These are phyloP conservation scores for Hemaris fuciformis DNA, from an alignment of 2,888 invertebrate genomes.

Conservation along the genomic window DNA sequence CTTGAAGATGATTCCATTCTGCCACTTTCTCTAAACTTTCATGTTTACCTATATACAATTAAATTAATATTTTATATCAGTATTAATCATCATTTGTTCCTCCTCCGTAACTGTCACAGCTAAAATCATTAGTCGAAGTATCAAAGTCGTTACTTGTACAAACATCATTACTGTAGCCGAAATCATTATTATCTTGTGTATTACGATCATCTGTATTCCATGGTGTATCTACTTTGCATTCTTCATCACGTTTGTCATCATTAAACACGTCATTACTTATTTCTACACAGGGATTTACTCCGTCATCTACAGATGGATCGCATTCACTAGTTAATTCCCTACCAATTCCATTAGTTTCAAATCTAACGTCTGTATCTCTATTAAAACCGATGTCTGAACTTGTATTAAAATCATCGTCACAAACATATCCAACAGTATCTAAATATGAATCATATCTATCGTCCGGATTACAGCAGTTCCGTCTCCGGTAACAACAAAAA, in stretches of 20 bases:
- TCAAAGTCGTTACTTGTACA: not conserved
- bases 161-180: not conserved
- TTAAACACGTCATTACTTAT: not conserved
- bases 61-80: not conserved
- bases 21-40: too few species aligned
- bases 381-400: not conserved
- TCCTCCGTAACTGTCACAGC: slow-evolving; percentile 12
- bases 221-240: not conserved
- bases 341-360: not conserved
- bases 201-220: not conserved
- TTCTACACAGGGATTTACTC: not conserved
- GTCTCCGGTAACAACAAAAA: not conserved
- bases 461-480: not conserved
- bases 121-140: slow-evolving; percentile 5
- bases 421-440: not conserved
- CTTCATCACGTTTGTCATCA: not conserved
- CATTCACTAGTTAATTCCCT: not conserved
- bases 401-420: not conserved
- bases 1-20: too few species aligned
- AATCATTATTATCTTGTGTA: not conserved
- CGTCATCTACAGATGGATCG: not conserved
- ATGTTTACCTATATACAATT: too few species aligned
- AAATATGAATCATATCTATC: not conserved
- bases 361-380: not conserved
- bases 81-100: not conserved